phyloP scores from a whole-genome alignment of 1,140 invertebrate species.

The Drosophila auraria region DNA sequence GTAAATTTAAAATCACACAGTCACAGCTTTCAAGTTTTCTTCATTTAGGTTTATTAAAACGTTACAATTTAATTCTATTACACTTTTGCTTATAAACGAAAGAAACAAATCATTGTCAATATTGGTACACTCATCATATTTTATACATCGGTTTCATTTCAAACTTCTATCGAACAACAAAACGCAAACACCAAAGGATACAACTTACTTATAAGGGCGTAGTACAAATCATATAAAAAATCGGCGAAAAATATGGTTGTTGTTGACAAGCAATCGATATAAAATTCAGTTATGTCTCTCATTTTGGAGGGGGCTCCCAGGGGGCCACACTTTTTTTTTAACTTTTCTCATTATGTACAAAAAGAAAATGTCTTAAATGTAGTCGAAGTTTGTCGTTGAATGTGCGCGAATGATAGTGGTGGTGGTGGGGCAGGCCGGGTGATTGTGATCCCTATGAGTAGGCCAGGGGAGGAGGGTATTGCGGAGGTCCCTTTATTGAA shows the following conservation, averaged over 20 bases:
- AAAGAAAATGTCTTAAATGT: conserved; percentile 70
- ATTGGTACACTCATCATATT: conserved; percentile 81
- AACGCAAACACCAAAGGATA: conserved; percentile 74
- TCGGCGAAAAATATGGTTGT: conserved; percentile 52
- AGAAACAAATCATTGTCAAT: conserved; percentile 83
- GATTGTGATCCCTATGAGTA: conserved; percentile 37
- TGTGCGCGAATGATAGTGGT: conserved; percentile 69
- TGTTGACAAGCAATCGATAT: conserved; percentile 62
- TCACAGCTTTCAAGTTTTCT: conserved; percentile 24
- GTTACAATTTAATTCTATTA: conserved; percentile 83
- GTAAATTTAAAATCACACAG: conserved; percentile 16
- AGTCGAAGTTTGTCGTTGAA: conserved; percentile 70
- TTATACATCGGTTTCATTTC: conserved; percentile 76
- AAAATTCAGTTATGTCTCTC: conserved; percentile 81
- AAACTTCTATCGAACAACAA: conserved; percentile 77
- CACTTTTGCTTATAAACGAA: conserved; percentile 84
- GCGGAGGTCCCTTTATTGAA: conserved; percentile 73
- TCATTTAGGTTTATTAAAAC: conserved; percentile 78
- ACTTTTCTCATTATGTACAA: conserved; percentile 68
- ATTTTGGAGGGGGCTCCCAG: conserved; percentile 48
- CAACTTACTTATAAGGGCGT: conserved; percentile 64
- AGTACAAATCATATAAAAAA: conserved; percentile 66
- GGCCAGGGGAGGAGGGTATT: conserved; percentile 56
- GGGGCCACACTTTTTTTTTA: conserved; percentile 42
- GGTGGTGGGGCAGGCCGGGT: conserved; percentile 19